Percentiles rank a stretch among this genome's conserved stretches.
phyloP scores from a whole-genome alignment of 2,797 vertebrate species.

The Chiloscyllium punctatum region DNA sequence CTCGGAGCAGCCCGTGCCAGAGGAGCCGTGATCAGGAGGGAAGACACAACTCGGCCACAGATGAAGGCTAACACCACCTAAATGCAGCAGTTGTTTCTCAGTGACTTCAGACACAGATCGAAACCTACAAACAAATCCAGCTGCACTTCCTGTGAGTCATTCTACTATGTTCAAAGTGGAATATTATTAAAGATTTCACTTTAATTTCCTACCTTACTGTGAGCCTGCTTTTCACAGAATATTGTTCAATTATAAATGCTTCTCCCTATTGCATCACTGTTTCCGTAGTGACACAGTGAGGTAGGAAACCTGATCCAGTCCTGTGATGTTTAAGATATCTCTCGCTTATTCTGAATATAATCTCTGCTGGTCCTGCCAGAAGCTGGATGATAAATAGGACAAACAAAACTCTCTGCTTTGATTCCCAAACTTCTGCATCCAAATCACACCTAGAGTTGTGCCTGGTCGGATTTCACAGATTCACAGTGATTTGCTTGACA shows the following conservation, averaged over 20 bases:
- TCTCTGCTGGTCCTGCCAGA: not conserved
- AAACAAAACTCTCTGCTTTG: not conserved
- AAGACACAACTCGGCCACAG: not conserved
- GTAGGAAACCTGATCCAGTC: not conserved
- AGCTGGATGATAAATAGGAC: not conserved
- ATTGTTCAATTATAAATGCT: constrained; percentile 27
- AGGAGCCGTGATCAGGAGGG: not conserved
- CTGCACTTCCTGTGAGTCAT: not conserved
- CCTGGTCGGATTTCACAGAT: not conserved
- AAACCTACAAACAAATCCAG: not conserved
- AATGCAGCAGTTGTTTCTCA: not conserved
- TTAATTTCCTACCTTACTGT: constrained; percentile 26
- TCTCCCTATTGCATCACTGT: constrained; percentile 22
- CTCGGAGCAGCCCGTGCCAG: not conserved
- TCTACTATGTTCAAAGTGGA: not conserved
- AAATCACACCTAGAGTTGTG: not conserved
- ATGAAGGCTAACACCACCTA: not conserved
- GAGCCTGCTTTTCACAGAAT: not conserved
- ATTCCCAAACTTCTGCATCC: not conserved
- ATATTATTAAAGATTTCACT: constrained; percentile 20
- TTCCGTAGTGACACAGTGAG: not conserved
- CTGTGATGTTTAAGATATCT: not conserved
- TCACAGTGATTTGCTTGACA: not conserved
- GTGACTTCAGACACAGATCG: not conserved
- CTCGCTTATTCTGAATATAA: not conserved